Evolutionary conservation across 2,888 invertebrate genomes (phyloP).

Genomic region (Notodonta dromedarius): DNA sequence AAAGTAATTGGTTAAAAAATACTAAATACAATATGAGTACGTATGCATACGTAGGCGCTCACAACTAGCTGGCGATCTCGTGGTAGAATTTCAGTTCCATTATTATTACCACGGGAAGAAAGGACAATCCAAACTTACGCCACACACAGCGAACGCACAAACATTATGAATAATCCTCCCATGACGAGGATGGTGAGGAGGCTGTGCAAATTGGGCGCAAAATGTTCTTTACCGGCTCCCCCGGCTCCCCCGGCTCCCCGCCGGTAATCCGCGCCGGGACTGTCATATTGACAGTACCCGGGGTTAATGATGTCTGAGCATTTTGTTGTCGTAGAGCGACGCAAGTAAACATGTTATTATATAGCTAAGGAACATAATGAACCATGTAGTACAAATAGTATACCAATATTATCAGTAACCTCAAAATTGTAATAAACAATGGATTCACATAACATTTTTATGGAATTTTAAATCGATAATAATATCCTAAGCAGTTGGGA

Average conservation of each 20-base stretch:
- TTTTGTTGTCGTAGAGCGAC: not conserved
- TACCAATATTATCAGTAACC: too few species aligned
- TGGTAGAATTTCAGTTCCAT: too few species aligned
- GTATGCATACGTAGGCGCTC: too few species aligned
- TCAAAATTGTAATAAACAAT: too few species aligned
- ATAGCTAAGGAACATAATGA: too few species aligned
- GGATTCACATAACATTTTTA: too few species aligned
- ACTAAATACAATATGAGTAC: too few species aligned
- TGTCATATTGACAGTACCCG: slow-evolving; percentile 22
- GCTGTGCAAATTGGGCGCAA: slow-evolving; percentile 34
- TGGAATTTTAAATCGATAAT: too few species aligned
- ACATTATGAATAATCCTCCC: slow-evolving; percentile 19
- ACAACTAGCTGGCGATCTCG: too few species aligned
- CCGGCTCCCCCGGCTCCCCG: not conserved
- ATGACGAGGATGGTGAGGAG: not conserved
- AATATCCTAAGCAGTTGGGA: too few species aligned
- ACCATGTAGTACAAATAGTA: too few species aligned
- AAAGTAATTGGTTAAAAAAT: too few species aligned
- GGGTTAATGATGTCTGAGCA: not conserved
- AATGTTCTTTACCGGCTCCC: slow-evolving; percentile 20
- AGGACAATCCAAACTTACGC: not conserved
- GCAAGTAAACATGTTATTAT: not conserved
- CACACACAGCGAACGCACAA: slow-evolving; percentile 3
- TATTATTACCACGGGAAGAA: not conserved
- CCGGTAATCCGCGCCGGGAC: slow-evolving; percentile 27